phyloP scores from a whole-genome alignment of 2,797 vertebrate species.

The Enteromius fasciolatus region DNA sequence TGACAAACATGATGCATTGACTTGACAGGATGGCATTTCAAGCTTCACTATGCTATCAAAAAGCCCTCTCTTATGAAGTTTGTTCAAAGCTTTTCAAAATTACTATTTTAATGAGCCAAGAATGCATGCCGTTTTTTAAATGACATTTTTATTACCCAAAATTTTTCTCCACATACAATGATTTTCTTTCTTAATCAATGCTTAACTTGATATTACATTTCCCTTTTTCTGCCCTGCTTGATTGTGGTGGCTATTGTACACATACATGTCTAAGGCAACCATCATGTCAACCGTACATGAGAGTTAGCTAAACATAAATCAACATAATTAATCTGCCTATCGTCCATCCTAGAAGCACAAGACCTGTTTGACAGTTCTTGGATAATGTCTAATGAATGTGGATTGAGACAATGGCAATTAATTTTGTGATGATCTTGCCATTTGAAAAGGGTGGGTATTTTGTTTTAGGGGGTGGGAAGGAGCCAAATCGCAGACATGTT shows the following conservation, averaged over 20 bases:
- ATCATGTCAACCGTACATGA: conserved; percentile 22
- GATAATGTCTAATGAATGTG: conserved; percentile 61
- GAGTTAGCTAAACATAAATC: conserved; percentile 28
- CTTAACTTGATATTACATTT: not conserved
- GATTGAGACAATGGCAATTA: conserved; percentile 77
- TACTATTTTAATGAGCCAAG: not conserved
- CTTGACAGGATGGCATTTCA: not conserved
- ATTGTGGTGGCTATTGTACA: not conserved
- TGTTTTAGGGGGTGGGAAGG: conserved; percentile 65
- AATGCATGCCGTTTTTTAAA: not conserved
- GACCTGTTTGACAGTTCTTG: conserved; percentile 53
- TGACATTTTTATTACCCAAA: no score
- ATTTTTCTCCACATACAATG: not conserved
- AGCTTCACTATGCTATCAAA: not conserved
- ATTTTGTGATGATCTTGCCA: conserved; percentile 76
- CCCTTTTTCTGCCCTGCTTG: not conserved
- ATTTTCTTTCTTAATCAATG: not conserved
- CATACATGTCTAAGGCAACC: not conserved
- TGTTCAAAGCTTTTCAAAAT: not conserved
- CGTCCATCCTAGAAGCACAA: conserved; percentile 38
- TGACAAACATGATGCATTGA: conserved; percentile 19
- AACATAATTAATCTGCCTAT: conserved; percentile 41
- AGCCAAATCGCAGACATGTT: conserved; percentile 89
- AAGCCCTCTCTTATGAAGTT: not conserved
- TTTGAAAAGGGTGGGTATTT: conserved; percentile 58